Evolutionary conservation across 2,797 vertebrate species (phyloP), one percentile per base, ranked within the genome.

Genomic region (Sternarchorhynchus goeldii): DNA sequence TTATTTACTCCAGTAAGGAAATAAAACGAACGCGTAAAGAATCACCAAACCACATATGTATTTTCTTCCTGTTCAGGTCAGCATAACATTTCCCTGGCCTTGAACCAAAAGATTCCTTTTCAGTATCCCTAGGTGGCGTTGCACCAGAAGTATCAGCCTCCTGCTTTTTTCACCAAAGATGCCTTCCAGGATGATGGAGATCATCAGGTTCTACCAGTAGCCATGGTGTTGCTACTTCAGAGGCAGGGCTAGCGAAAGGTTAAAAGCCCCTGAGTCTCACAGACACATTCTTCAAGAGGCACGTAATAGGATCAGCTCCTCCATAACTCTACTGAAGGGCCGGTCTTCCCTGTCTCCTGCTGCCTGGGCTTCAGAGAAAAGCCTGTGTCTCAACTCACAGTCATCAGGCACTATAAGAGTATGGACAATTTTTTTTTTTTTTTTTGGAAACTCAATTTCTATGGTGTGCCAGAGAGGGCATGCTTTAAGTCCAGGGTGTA

Each of bases 371-470:
- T 93, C 90, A 92, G 91, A 94, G 92, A 81, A 89, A 92, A 89
- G 91, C 90, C 89, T 90, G 91, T 87, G 88, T 78, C 81, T 86
- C 75, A 60, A 81, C 72, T 53, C 17, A 21, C 75, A 73, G 77
- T 68, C 76, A 78, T 81, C 68, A 60, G 69, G 83, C 81, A 36
- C 72, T 83, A 83, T 79, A 85, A 78, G 31, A 65, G 79, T 58
- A 59, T 63, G 56, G 68, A 80, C 73, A 64, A 45, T 12, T 31
- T 57, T 62, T 21, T 50, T 56, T 68, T 77, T 50, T 74, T 73
- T 73, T 92, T 92, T 92, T 92, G 82, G 90, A 92, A 93, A 92
- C 92, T 93, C 91, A 90, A 92, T 94, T 93, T 93, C 90, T 90
- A 87, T 88, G 89, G 91, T 91, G 91, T 92, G 86, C 89, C 91